Percentiles rank a stretch among this genome's conserved stretches.
These are phyloP conservation scores for Furcifer pardalis DNA, from an alignment of 2,797 vertebrate species.

Conservation along the genomic window DNA sequence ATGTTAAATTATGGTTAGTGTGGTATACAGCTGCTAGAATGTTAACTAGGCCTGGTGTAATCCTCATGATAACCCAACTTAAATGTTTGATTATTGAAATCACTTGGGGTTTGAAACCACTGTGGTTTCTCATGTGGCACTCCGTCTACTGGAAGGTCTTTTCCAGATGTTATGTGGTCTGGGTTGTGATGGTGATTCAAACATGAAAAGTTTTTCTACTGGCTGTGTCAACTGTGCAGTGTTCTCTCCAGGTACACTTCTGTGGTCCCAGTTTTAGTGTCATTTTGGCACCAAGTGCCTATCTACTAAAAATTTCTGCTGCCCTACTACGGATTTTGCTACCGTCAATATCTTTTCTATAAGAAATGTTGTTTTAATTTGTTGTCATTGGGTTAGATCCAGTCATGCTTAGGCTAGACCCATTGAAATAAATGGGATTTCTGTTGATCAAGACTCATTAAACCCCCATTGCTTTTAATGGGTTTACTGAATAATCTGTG, in stretches of 20 bases:
- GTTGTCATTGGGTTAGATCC: background rate
- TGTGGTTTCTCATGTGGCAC: background rate
- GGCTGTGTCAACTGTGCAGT: background rate
- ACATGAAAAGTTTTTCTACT: background rate
- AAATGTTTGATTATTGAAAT: background rate
- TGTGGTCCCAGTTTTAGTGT: background rate
- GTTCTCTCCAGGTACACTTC: background rate
- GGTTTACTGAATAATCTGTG: background rate
- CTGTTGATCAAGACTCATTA: background rate
- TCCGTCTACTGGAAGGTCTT: background rate
- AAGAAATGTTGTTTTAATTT: background rate
- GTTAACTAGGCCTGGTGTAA: background rate
- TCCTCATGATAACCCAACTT: background rate
- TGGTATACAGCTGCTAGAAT: background rate
- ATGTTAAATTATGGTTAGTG: background rate
- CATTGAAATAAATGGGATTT: background rate
- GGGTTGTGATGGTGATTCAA: background rate
- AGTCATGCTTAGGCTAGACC: background rate
- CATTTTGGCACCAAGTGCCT: background rate
- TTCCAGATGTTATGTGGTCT: background rate
- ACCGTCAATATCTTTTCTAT: background rate
- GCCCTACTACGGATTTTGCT: background rate
- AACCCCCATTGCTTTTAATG: background rate
- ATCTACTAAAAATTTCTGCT: background rate
- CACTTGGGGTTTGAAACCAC: background rate